These are phyloP conservation scores for Mirza zaza DNA, from an alignment of 2,113 vertebrate genomes.

Conservation along the genomic window DNA sequence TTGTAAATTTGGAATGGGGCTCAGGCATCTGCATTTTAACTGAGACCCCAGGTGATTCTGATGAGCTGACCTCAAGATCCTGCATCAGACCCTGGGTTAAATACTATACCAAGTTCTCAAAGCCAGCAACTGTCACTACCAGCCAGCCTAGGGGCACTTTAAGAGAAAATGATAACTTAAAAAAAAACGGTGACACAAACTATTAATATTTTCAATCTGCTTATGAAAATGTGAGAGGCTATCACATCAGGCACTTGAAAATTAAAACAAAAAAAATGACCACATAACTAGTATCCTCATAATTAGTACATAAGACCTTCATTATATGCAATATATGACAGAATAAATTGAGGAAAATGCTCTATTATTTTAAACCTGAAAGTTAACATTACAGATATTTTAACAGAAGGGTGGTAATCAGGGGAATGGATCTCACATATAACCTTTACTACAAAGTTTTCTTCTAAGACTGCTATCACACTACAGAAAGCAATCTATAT, in stretches of 20 bases:
- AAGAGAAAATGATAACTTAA: constrained; percentile 18
- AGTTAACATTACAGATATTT: not conserved
- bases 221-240: not conserved
- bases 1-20: not conserved
- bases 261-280: not conserved
- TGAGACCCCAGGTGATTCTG: not conserved
- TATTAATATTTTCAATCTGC: not conserved
- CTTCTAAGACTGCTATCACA: not conserved
- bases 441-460: not conserved
- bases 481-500: not conserved
- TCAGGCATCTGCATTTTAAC: not conserved
- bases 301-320: not conserved
- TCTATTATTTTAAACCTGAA: not conserved
- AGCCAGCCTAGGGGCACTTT: not conserved
- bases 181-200: not conserved
- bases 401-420: not conserved
- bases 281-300: not conserved
- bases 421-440: not conserved
- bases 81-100: not conserved
- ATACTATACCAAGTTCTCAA: not conserved
- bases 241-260: constrained; percentile 2
- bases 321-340: not conserved
- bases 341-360: not conserved
- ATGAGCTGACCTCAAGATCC: not conserved
- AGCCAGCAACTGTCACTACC: not conserved